Percentiles rank a stretch among this genome's conserved stretches.
These are phyloP conservation scores for Larimichthys crocea DNA, from an alignment of 2,113 vertebrate genomes.

Conservation along the genomic window DNA sequence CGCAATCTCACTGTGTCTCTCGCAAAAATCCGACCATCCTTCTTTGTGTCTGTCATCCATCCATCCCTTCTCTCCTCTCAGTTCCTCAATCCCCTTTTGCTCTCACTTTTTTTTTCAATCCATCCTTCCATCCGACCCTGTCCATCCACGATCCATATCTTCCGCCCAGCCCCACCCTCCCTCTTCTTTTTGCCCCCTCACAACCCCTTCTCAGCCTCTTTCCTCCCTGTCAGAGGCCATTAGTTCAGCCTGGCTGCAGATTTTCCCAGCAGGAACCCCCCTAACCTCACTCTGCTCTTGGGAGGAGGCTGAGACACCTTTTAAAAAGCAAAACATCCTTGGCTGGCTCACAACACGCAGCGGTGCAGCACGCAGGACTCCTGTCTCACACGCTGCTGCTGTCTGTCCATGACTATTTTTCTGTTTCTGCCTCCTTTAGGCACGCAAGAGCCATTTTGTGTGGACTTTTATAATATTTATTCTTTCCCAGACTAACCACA, in stretches of 20 bases:
- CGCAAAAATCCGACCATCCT: background rate
- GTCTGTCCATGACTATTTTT: background rate
- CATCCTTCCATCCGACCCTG: background rate
- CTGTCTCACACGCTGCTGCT: constrained; percentile 2
- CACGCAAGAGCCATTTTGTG: background rate
- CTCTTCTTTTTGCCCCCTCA: background rate
- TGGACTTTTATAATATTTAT: no score
- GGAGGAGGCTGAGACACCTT: constrained; percentile 62
- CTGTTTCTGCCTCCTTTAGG: background rate
- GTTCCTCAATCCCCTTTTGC: background rate
- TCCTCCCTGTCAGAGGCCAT: constrained; percentile 73
- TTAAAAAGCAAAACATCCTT: constrained; percentile 67
- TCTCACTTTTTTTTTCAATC: constrained; percentile 3
- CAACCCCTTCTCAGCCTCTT: constrained; percentile 52
- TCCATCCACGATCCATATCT: background rate
- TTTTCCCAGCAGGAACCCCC: constrained; percentile 52
- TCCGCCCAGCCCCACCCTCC: background rate
- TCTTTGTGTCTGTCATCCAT: background rate
- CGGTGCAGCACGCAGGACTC: constrained; percentile 15
- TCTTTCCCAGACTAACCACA: background rate
- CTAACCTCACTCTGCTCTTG: constrained; percentile 45
- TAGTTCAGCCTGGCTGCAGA: constrained; percentile 73
- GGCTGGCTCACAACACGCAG: constrained; percentile 39
- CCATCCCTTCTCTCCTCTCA: background rate
- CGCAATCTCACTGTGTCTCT: background rate